Evolutionary conservation across 2,888 invertebrate genomes (phyloP), one percentile per base, ranked within the genome.

Genomic region (Lithophane leautieri): DNA sequence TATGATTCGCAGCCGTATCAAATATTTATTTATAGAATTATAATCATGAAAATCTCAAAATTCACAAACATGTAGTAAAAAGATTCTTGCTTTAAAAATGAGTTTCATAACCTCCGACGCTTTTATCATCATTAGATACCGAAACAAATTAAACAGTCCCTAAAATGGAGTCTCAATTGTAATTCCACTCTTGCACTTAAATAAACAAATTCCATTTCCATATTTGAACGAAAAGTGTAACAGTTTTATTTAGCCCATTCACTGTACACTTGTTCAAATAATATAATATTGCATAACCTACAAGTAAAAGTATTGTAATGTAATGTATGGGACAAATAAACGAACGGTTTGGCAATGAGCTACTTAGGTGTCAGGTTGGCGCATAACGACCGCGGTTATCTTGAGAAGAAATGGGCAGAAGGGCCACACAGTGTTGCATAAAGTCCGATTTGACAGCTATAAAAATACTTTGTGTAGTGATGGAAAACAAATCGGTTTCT

Each of bases 271-370:
- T 85, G 86, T 78, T 52, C 71, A 77, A 75, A 84, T 70, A 80
- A 73, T 52, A 68, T 34, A 69, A 42, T 22, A 22, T 86, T 84
- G 75, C 73, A 52, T 76, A 86, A 86, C 19, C 16, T 54, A 7
- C 12, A 76, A 76, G 86, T 86, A 86, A 86, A 86, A 86, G 85
- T 84, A 70, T 81, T 60, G 40, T 62, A 40, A 65, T 75, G 73
- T 76, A 82, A 65, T 75, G 74, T 76, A 82, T 84, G 86, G 75
- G 78, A 75, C 68, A 75, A 76, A 79, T 76, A 78, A 72, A 62
- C 52, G 80, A 76, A 76, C n/a, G 60, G 65, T 73, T 84, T 82
- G 86, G 85, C 86, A 83, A 85, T 83, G 83, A 85, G 63, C 83
- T 82, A 85, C 82, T 75, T 84, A 63, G 12, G 42, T 74, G 47